Conservation (phyloP, 2,797 vertebrate species). For the Rachycentron canadum region DNA sequence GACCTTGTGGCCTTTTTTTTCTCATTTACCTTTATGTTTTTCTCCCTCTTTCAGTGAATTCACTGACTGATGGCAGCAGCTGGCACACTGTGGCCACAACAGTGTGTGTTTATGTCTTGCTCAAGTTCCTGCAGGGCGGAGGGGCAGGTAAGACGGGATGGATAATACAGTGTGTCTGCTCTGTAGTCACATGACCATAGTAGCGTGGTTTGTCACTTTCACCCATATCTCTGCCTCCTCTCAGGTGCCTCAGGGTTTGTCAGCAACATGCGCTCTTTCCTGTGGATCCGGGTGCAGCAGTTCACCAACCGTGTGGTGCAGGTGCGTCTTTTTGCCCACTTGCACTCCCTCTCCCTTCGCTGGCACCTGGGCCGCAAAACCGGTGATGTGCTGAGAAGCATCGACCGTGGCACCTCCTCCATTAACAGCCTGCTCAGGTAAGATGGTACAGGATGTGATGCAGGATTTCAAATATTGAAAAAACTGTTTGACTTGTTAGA, state of each 20-base stretch:
- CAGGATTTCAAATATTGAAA: neutral
- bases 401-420: conserved; percentile 94
- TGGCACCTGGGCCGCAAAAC: conserved; percentile 96
- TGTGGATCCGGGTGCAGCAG: conserved; percentile 98
- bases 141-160: conserved; percentile 87
- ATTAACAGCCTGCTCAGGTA: conserved; percentile 95
- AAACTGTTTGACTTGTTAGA: neutral
- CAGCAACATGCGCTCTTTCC: conserved; percentile 93
- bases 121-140: conserved; percentile 96
- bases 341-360: conserved; percentile 92
- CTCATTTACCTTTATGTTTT: conserved; percentile 2
- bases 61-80: conserved; percentile 84
- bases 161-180: neutral
- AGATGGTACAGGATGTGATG: neutral
- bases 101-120: conserved; percentile 89
- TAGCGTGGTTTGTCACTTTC: neutral
- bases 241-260: conserved; percentile 92
- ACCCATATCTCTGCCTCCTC: neutral
- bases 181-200: neutral
- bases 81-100: conserved; percentile 89
- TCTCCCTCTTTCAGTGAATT: conserved; percentile 86
- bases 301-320: conserved; percentile 92
- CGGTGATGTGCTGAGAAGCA: conserved; percentile 93
- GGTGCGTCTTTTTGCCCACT: conserved; percentile 91
- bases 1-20: neutral